Conservation (phyloP, 2,113 vertebrate genomes). For the Planiliza haematocheilus region DNA sequence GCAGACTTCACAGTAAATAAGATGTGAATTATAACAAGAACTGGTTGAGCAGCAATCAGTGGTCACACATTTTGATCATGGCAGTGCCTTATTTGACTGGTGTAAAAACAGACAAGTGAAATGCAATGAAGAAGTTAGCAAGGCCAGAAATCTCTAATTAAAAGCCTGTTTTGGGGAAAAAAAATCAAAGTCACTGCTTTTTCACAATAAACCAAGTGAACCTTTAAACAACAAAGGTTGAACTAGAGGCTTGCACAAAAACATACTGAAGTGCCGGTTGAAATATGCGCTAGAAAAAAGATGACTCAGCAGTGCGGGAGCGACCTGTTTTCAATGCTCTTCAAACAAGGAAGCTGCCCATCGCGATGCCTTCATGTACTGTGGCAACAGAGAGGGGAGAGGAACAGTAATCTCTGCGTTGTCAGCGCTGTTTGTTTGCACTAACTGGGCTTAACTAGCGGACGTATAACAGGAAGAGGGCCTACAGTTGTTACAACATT, state of each 20-base stretch:
- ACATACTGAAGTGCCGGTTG: slow-evolving; percentile 26
- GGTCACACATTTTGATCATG: not conserved
- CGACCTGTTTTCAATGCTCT: slow-evolving; percentile 56
- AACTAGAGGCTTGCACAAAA: slow-evolving; percentile 4
- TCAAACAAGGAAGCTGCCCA: slow-evolving; percentile 73
- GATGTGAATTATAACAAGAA: not conserved
- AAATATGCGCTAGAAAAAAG: slow-evolving; percentile 55
- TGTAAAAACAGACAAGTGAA: not conserved
- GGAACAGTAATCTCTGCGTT: slow-evolving; percentile 35
- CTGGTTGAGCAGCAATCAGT: not conserved
- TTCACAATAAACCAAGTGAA: not conserved
- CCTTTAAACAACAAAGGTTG: not conserved
- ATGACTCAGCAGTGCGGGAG: slow-evolving; percentile 41
- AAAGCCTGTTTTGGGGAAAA: too few relatives aligned
- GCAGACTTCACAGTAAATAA: too few relatives aligned
- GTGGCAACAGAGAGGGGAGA: slow-evolving; percentile 56
- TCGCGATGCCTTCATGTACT: slow-evolving; percentile 63
- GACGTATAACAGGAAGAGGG: slow-evolving; percentile 61
- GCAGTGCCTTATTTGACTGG: not conserved
- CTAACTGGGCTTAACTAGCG: slow-evolving; percentile 55
- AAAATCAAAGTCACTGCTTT: too few relatives aligned
- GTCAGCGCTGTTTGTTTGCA: slow-evolving; percentile 61
- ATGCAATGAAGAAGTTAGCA: not conserved
- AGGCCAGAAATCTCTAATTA: too few relatives aligned
- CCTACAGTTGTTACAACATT: slow-evolving; percentile 48